phyloP scores from a whole-genome alignment of 2,113 vertebrate species.

The Lutjanus erythropterus region DNA sequence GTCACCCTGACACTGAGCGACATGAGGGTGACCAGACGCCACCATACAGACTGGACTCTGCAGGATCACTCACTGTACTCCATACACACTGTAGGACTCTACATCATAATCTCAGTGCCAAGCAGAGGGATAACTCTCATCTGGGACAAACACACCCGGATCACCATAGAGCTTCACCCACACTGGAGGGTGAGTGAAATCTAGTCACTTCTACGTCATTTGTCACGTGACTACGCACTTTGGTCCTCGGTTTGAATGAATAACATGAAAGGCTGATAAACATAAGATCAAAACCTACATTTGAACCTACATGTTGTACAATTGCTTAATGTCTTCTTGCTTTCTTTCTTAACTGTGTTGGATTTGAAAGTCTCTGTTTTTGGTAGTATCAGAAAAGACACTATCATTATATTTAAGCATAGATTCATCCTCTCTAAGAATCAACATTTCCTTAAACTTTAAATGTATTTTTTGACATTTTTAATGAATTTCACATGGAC shows the following conservation, averaged over 20 bases:
- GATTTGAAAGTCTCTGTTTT: neutral
- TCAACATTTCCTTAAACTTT: neutral
- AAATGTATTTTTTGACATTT: neutral
- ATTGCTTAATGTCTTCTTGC: neutral
- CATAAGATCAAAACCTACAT: neutral
- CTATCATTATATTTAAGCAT: neutral
- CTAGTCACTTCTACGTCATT: neutral
- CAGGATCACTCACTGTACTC: slow-evolving; percentile 72
- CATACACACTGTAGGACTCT: slow-evolving; percentile 85
- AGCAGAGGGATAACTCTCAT: slow-evolving; percentile 82
- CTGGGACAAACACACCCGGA: slow-evolving; percentile 90
- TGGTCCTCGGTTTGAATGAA: neutral
- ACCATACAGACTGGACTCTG: slow-evolving; percentile 15
- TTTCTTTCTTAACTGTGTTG: neutral
- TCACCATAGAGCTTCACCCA: slow-evolving; percentile 81
- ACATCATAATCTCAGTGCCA: slow-evolving; percentile 83
- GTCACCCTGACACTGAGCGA: slow-evolving; percentile 72
- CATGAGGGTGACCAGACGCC: slow-evolving; percentile 69
- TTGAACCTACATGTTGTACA: neutral
- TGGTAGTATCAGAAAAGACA: neutral
- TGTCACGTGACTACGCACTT: neutral
- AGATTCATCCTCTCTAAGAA: neutral
- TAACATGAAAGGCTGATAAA: neutral
- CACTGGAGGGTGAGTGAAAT: slow-evolving; percentile 82
- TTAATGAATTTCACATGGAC: neutral